Evolutionary conservation across 2,113 vertebrate species (phyloP).

Genomic region (Brachypteracias leptosomus): DNA sequence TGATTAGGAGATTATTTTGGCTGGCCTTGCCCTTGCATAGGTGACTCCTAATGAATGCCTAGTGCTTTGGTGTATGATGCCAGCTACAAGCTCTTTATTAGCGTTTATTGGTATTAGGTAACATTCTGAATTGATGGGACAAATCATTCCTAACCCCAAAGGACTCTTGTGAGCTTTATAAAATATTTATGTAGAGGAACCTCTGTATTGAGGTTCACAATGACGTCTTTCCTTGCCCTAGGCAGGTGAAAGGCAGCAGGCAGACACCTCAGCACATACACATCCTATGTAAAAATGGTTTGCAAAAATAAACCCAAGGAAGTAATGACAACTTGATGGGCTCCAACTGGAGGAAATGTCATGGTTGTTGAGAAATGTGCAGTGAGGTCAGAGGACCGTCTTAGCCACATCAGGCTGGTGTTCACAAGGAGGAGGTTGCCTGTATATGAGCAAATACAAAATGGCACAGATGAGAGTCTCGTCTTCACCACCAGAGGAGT

Average conservation of each 20-base stretch:
- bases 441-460: not conserved
- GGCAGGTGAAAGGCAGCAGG: constrained; percentile 30
- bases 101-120: constrained; percentile 56
- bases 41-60: constrained; percentile 47
- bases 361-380: not conserved
- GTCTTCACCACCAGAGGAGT: not conserved
- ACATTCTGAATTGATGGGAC: not conserved
- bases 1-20: constrained; percentile 70
- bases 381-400: not conserved
- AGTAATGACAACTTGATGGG: constrained; percentile 43
- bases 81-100: constrained; percentile 61
- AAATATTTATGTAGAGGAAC: constrained; percentile 17
- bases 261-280: not conserved
- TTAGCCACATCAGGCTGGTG: not conserved
- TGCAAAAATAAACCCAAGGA: constrained; percentile 21
- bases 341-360: not conserved
- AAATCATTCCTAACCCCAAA: constrained; percentile 28
- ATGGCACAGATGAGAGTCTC: not conserved
- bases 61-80: constrained; percentile 4
- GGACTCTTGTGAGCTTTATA: not conserved
- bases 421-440: not conserved
- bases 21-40: constrained; percentile 38
- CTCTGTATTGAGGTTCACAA: not conserved
- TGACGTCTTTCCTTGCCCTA: not conserved
- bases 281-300: not conserved